Evolutionary conservation across 2,888 invertebrate species (phyloP), one percentile per base, ranked within the genome.

Genomic region (Idaea straminata): DNA sequence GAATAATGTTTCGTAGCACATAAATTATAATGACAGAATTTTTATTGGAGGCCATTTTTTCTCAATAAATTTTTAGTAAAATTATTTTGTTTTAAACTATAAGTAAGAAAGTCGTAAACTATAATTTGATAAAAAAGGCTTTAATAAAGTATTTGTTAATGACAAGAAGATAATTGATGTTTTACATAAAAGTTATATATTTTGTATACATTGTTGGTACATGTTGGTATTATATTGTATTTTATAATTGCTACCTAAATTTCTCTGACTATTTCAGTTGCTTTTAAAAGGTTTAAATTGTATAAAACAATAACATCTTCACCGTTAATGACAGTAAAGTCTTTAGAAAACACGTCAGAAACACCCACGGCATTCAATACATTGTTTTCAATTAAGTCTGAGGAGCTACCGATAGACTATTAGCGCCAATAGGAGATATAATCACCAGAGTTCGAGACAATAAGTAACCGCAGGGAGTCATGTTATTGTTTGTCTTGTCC

Each of bases 401-500:
- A 82, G 78, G 76, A 76, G 69, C 78, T 80, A 83, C 85, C 84
- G 85, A 85, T 85, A 77, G 81, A 80, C 85, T 84, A 87, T 88
- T 88, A 89, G 83, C 82, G 79, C 82, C 74, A 77, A 82, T 83
- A 85, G 81, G 82, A 85, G 87, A 85, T 84, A 85, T 85, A 84
- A 88, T 88, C 87, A 81, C 80, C 77, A 59, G 16, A 59, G 77
- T 74, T 79, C 75, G 79, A 88, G 82, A 88, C 90, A 89, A 89
- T 89, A 89, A 85, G 83, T 83, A 84, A 81, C 86, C 74, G 72
- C 80, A 77, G 88, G 90, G 85, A 68, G 84, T 79, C 86, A 68
- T 82, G 85, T 87, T 86, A 85, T 88, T 89, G 87, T 87, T 88
- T 89, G 85, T 86, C 85, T 81, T 80, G 84, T 83, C 83, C 76